Evolutionary conservation across 1,140 invertebrate genomes (phyloP), one percentile per base, ranked within the genome.

Genomic region (Helicoverpa zea): DNA sequence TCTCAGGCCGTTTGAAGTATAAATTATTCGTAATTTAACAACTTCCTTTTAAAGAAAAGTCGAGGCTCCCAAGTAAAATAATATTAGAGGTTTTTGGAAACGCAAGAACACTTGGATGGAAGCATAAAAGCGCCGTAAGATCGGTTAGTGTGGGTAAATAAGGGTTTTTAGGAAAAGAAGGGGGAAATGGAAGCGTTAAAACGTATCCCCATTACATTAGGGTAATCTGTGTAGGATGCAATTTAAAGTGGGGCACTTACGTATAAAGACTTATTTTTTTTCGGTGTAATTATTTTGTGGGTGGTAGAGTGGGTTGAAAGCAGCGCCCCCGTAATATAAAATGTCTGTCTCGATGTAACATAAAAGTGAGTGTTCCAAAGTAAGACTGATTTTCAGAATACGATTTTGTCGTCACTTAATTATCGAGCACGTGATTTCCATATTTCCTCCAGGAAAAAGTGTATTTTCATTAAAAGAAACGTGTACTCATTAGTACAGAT

Each of bases 1-100:
- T 73, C 51, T 30, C n/a, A 73, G 52, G 56, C 14, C 70, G 70
- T 73, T 73, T 73, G 70, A 73, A 73, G 70, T 73, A 73, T 73
- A 73, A 73, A 73, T 73, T 73, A 73, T 73, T 35, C 52, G 70
- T 73, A 58, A 73, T 73, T 73, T 73, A 54, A 73, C 70, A 73
- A 73, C 52, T 73, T 73, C 70, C 70, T 58, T 35, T 14, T 43
- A 58, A 56, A 70, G 66, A 73, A 73, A 73, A 54, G 70, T 56
- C 70, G 70, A 14, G 52, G 52, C 49, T 73, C 58, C 52, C 16
- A 54, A 58, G 29, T 52, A 58, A 73, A 73, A 73, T 73, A 58
- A 56, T 73, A 73, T 73, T 73, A 73, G 30, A 30, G 29, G 52
- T 73, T 56, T 73, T 73, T 10, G 29, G 35, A 52, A 70, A 70